These are phyloP conservation scores for Pectinophora gossypiella DNA, from an alignment of 1,140 invertebrate species.

Conservation along the genomic window DNA sequence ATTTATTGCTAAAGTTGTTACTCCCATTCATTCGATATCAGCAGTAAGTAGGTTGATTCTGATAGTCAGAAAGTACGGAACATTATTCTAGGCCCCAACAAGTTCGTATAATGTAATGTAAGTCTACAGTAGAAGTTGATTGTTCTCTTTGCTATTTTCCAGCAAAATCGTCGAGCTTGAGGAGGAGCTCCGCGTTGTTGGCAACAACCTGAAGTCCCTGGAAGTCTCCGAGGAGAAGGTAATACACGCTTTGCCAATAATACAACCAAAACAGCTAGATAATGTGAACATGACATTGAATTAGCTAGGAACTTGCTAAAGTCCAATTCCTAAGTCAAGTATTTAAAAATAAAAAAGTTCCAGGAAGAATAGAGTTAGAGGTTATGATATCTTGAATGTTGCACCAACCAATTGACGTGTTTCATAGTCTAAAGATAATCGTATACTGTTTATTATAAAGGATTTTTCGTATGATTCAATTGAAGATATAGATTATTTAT, in stretches of 20 bases:
- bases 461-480: neutral
- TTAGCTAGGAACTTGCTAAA: neutral
- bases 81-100: too few species aligned
- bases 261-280: neutral
- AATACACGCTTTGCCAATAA: slow-evolving; percentile 31
- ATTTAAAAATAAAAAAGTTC: neutral
- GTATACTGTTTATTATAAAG: too few species aligned
- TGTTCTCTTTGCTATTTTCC: slow-evolving; percentile 66
- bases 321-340: neutral
- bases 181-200: slow-evolving; percentile 98
- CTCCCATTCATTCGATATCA: too few species aligned
- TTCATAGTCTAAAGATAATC: neutral
- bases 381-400: slow-evolving; percentile 1
- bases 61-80: too few species aligned
- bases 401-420: neutral
- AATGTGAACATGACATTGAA: neutral
- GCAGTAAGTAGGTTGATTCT: too few species aligned
- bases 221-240: slow-evolving; percentile 99
- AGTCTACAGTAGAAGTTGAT: slow-evolving; percentile 39
- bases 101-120: neutral
- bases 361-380: too few species aligned
- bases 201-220: slow-evolving; percentile 99
- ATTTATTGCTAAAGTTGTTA: too few species aligned
- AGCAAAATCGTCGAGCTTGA: slow-evolving; percentile 99
- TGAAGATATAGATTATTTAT: neutral